Percentiles rank a stretch among this genome's conserved stretches.
Evolutionary conservation across 2,888 invertebrate genomes (phyloP).

Genomic region (Scelioninae gen. 1): DNA sequence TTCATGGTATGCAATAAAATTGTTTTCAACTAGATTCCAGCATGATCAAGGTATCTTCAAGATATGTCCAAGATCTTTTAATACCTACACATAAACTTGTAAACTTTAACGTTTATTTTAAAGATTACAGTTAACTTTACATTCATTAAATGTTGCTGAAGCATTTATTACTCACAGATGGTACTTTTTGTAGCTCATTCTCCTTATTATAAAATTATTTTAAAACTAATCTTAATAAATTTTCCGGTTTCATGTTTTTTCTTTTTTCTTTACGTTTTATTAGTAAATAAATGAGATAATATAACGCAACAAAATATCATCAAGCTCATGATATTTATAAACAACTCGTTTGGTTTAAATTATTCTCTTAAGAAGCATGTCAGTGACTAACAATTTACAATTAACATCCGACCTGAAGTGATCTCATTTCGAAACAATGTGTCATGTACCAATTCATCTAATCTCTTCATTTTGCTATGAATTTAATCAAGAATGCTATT

Average conservation of each 20-base stretch:
- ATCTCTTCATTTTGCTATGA: conserved; percentile 8
- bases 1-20: background rate
- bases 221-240: background rate
- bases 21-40: background rate
- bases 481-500: conserved; percentile 31
- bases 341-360: background rate
- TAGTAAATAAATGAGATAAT: too few relatives aligned
- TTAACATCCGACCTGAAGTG: background rate
- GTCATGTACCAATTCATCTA: conserved; percentile 6
- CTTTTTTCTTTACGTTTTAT: too few relatives aligned
- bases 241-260: background rate
- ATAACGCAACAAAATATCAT: too few relatives aligned
- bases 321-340: too few relatives aligned
- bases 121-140: conserved; percentile 33
- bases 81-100: conserved; percentile 9
- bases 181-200: background rate
- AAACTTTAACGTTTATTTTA: conserved; percentile 14
- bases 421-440: conserved; percentile 20
- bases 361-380: background rate
- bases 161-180: conserved; percentile 11
- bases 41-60: background rate
- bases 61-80: background rate
- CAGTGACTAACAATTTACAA: conserved; percentile 1
- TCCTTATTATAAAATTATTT: background rate
- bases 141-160: conserved; percentile 26